Percentiles rank a stretch among this genome's conserved stretches.
Conservation (phyloP, 2,113 vertebrate genomes). For the Scalopus aquaticus region DNA sequence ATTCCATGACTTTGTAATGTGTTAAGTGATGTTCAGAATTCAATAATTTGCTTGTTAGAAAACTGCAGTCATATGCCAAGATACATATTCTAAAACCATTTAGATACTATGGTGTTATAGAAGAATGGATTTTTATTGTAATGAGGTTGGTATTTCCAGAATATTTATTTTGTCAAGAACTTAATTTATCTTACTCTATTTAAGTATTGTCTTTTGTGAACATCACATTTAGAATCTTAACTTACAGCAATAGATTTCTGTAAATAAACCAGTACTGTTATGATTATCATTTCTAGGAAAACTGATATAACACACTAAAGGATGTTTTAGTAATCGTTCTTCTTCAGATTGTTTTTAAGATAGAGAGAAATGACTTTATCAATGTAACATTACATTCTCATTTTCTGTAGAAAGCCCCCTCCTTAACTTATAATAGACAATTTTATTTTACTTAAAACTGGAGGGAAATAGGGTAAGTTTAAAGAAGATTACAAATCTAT, state of each 20-base stretch:
- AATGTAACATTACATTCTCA: neutral
- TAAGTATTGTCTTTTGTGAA: neutral
- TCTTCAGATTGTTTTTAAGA: neutral
- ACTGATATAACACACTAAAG: neutral
- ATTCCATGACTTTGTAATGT: neutral
- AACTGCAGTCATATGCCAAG: neutral
- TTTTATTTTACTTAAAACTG: neutral
- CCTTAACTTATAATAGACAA: neutral
- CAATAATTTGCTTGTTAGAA: neutral
- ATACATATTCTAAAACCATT: neutral
- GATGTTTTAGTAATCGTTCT: neutral
- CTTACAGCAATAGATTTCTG: neutral
- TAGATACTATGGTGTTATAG: neutral
- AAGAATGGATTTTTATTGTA: neutral
- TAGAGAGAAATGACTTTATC: neutral
- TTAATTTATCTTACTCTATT: neutral
- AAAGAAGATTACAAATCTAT: neutral
- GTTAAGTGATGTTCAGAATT: neutral
- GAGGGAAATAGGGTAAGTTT: neutral
- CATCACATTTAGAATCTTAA: slow-evolving; percentile 12
- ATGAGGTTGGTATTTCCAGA: neutral
- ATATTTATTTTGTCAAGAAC: neutral
- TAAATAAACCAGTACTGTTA: slow-evolving; percentile 17
- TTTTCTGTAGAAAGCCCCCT: neutral
- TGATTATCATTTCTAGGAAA: slow-evolving; percentile 18